Evolutionary conservation across 1,140 invertebrate genomes (phyloP).

Genomic region (Apis dorsata): DNA sequence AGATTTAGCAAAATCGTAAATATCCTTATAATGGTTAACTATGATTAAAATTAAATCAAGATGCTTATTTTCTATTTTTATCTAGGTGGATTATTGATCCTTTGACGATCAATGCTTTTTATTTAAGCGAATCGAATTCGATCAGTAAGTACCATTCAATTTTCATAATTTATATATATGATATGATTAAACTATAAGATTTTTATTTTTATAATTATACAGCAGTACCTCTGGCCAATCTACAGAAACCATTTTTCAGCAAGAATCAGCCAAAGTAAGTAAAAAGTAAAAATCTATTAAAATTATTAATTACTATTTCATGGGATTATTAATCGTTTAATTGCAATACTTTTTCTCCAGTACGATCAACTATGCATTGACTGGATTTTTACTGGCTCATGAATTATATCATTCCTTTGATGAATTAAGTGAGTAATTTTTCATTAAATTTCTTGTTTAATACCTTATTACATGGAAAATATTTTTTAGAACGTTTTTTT

Average conservation of each 20-base stretch:
- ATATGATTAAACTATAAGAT: background rate
- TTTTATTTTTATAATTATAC: background rate
- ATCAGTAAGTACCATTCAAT: background rate
- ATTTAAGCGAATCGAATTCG: background rate
- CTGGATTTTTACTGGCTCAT: background rate
- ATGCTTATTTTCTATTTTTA: background rate
- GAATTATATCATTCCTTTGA: constrained; percentile 15
- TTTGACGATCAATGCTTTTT: background rate
- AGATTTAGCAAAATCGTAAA: background rate
- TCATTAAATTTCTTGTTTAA: background rate
- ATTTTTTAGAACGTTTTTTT: constrained; percentile 1
- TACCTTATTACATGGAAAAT: too few relatives aligned
- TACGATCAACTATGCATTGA: constrained; percentile 7
- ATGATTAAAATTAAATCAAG: background rate
- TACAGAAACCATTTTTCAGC: constrained; percentile 14
- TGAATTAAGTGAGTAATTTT: background rate
- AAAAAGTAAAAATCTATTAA: background rate
- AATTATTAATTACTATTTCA: background rate
- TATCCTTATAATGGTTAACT: background rate
- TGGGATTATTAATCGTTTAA: background rate
- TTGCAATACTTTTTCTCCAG: background rate
- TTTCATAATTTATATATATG: too few relatives aligned
- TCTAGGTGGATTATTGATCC: background rate
- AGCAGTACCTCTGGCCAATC: background rate
- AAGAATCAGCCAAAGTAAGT: background rate